Base-by-base conservation (phyloP, 2,113 vertebrate species). In the Rhabdornis inornatus region DNA sequence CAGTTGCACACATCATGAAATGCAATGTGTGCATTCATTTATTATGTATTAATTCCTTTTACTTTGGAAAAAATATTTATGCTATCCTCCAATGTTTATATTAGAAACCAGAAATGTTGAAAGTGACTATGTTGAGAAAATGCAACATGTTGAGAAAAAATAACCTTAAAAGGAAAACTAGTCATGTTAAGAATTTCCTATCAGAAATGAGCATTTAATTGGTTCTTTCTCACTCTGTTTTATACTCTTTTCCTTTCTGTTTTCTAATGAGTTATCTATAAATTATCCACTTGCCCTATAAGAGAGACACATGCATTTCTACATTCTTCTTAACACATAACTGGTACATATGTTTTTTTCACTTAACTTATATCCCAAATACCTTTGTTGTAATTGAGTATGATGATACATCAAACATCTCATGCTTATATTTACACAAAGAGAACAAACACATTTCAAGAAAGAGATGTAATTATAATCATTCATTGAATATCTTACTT, bases 391-490 rank as follows among this genome's bases (percentile, higher is more conserved):
- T 77, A 90, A 70, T 40, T 93, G 63, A 83, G 31, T 16, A 57
- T 49, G 31, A 45, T 57, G 61, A 27, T 74, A 20, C 35, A 89
- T 37, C 21, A 74, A 59, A 63, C 15, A 39, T 82, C 18, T 84
- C 40, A 57, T 65, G 65, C 11, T 91, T 95, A 90, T 92, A 90
- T 94, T 96, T 95, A 93, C 59, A 77, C 23, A 90, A 37, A 77
- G 9, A 53, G 15, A 75, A 44, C 4, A 19, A 90, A 90, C 42
- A 10, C 21, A 70, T 95, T 68, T 49, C 45, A 92, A 76, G 25
- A 76, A 85, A 64, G 25, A 53, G 14, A 70, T 0, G 0, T 52
- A 83, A 86, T 94, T 92, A 94, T 76, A 77, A 64, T 87, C 1
- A 87, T 74, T 87, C 79, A 44, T 50, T 90, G 31, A 88, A 77